Percentiles rank a stretch among this genome's conserved stretches.
phyloP scores from a whole-genome alignment of 30 jellyfish, hydroid and myxozoan species.

The Chrysaora quinquecirrha region DNA sequence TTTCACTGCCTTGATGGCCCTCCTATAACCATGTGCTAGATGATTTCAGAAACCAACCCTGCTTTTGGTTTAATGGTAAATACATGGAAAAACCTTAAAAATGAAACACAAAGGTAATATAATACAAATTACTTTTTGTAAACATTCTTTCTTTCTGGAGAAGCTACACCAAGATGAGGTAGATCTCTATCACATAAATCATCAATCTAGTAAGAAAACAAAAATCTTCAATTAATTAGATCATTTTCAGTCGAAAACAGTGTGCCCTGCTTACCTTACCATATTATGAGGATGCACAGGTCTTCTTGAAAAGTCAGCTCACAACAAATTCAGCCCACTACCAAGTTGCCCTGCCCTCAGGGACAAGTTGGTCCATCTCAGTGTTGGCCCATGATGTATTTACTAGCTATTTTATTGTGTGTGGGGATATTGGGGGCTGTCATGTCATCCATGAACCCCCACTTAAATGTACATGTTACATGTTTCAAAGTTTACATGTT shows the following conservation, averaged over 20 bases:
- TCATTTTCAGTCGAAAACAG: no score
- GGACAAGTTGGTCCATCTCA: neutral
- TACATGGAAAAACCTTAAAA: no score
- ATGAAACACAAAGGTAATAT: no score
- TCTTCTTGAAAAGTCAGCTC: neutral
- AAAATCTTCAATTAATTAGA: neutral
- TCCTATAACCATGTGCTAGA: neutral
- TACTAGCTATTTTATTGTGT: no score
- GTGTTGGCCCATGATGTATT: no score
- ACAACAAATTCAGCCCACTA: neutral
- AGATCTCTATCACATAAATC: constrained; percentile 79
- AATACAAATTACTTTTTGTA: constrained; percentile 80
- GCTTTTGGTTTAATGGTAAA: no score
- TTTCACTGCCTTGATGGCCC: no score
- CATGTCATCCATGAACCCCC: no score
- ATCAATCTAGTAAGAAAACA: constrained; percentile 70
- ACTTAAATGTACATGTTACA: no score
- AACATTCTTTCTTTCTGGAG: constrained; percentile 83
- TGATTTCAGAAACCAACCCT: neutral
- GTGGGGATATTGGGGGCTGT: no score
- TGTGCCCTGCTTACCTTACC: neutral
- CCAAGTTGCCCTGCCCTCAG: neutral
- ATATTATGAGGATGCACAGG: neutral
- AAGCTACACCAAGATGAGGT: constrained; percentile 83
- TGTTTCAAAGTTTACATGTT: no score